These are phyloP conservation scores for Chaetophractus vellerosus DNA, from an alignment of 2,797 vertebrate species.

Conservation along the genomic window DNA sequence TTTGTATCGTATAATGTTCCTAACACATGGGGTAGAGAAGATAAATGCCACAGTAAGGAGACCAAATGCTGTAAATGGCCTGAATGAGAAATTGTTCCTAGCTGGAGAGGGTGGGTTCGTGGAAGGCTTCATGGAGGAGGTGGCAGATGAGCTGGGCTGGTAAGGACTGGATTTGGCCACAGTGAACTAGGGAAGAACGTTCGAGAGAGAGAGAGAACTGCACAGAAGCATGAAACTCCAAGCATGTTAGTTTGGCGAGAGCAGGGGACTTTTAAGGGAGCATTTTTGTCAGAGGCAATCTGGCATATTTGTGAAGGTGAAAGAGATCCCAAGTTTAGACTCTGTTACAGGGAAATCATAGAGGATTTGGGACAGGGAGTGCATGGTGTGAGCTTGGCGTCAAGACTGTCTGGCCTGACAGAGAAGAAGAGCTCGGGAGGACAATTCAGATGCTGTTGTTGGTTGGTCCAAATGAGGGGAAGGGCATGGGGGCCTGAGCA, in stretches of 20 bases:
- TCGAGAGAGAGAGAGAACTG: neutral
- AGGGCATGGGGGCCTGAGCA: neutral
- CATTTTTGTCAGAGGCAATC: neutral
- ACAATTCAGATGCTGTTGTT: rapidly evolving
- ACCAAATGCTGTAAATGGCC: neutral
- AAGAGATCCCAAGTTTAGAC: neutral
- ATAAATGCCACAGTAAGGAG: neutral
- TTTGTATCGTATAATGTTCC: neutral
- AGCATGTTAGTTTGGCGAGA: neutral
- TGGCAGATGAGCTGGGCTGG: neutral
- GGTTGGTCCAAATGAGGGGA: neutral
- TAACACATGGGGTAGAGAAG: neutral
- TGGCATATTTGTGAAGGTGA: neutral
- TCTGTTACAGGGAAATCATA: neutral
- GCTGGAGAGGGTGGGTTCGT: neutral
- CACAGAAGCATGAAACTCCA: neutral
- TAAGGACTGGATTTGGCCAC: neutral
- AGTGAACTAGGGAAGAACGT: neutral
- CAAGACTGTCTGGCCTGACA: neutral
- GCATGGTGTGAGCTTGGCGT: neutral
- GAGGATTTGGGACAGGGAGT: neutral
- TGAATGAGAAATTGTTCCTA: neutral
- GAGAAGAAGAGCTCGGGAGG: neutral
- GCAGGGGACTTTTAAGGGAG: neutral
- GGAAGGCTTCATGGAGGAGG: slow-evolving; percentile 14